A percentile compares a stretch with the other conserved stretches of the same genome.
Evolutionary conservation across 2,113 vertebrate genomes (phyloP).

Genomic region (Rhombomys opimus): DNA sequence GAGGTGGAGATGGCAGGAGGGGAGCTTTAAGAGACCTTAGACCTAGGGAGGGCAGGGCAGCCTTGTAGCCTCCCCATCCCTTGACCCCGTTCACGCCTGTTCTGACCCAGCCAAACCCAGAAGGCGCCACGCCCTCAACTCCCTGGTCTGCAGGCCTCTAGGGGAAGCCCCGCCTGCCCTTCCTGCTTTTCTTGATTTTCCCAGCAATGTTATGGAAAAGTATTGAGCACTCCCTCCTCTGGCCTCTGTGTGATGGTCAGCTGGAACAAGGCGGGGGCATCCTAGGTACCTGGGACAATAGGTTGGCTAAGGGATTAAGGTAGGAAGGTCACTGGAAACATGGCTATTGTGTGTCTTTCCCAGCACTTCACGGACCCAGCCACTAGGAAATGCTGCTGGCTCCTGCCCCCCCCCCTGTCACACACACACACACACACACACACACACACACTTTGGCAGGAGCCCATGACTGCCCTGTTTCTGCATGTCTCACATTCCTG

Average conservation of each 20-base stretch:
- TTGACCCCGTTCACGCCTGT: not conserved
- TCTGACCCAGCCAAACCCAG: not conserved
- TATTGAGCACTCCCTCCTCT: not conserved
- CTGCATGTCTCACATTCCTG: constrained; percentile 70
- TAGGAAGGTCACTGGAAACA: not conserved
- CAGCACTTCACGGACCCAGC: not conserved
- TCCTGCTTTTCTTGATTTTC: constrained; percentile 50
- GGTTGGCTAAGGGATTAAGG: not conserved
- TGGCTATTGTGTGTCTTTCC: rapidly evolving
- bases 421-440: too few species aligned
- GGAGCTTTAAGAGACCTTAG: not conserved
- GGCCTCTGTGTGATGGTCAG: not conserved
- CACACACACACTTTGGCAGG: not conserved
- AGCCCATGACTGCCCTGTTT: not conserved
- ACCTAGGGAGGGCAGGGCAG: not conserved
- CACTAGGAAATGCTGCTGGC: not conserved
- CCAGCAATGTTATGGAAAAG: constrained; percentile 8
- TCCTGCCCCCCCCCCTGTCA: too few species aligned
- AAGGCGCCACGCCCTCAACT: not conserved
- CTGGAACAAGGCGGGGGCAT: not conserved
- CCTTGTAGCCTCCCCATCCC: not conserved
- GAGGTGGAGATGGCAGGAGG: not conserved
- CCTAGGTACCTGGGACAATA: not conserved
- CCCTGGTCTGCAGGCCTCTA: not conserved
- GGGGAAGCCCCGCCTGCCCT: not conserved